A percentile compares a stretch with the other conserved stretches of the same genome.
Evolutionary conservation across 1,140 invertebrate species (phyloP).

Genomic region (Araneus ventricosus): DNA sequence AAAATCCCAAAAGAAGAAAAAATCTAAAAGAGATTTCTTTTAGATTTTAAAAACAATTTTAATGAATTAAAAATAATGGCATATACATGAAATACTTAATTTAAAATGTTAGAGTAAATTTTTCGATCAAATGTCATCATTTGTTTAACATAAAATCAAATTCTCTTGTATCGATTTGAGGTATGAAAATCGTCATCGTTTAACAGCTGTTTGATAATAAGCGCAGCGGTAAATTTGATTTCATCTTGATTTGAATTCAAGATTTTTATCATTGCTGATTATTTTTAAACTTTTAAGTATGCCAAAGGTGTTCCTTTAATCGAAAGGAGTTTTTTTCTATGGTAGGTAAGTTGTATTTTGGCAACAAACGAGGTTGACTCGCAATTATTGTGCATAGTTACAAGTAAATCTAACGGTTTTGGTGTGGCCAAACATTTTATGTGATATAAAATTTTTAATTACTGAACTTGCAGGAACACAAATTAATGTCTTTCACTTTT

Average conservation of each 20-base stretch:
- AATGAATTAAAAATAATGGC: no score
- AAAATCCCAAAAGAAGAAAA: slow-evolving; percentile 4
- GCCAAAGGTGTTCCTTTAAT: neutral
- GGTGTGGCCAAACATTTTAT: neutral
- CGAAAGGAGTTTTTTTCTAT: neutral
- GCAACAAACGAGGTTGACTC: neutral
- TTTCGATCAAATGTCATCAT: neutral
- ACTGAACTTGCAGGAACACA: no score
- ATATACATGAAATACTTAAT: no score
- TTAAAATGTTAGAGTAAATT: neutral
- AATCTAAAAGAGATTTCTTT: neutral
- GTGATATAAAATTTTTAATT: neutral
- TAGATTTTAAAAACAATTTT: neutral
- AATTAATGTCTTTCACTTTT: no score
- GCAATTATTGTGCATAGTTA: neutral
- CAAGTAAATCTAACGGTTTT: neutral
- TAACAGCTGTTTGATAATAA: neutral
- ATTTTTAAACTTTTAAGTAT: neutral
- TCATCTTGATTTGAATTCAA: slow-evolving; percentile 12
- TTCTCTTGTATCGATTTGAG: neutral
- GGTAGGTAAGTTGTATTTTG: neutral
- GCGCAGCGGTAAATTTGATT: neutral
- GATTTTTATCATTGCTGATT: neutral
- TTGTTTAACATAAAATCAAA: neutral
- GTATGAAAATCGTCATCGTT: neutral